Evolutionary conservation across 2,888 invertebrate species (phyloP).

Genomic region (Caenorhabditis angaria): DNA sequence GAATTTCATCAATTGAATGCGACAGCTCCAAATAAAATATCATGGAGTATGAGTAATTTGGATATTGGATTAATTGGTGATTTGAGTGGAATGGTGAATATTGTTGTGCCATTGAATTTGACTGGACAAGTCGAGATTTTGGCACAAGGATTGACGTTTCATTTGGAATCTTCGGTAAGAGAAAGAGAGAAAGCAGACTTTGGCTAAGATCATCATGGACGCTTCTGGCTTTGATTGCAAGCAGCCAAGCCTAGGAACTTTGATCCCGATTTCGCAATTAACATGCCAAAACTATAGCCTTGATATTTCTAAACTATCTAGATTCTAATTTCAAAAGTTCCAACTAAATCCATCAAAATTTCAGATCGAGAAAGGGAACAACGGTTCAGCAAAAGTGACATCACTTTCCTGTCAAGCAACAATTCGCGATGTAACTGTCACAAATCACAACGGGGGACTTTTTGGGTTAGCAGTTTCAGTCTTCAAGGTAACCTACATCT

Average conservation of each 20-base stretch:
- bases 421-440: conserved; percentile 52
- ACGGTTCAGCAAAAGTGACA: conserved; percentile 52
- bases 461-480: conserved; percentile 61
- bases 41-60: conserved; percentile 59
- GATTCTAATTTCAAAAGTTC: neutral
- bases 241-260: too few relatives aligned
- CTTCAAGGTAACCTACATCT: conserved; percentile 49
- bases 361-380: conserved; percentile 49
- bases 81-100: conserved; percentile 56
- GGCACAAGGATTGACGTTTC: conserved; percentile 57
- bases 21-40: conserved; percentile 53
- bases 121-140: conserved; percentile 62
- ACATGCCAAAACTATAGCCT: neutral
- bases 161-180: conserved; percentile 51
- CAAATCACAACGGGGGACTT: conserved; percentile 63
- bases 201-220: too few relatives aligned
- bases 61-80: conserved; percentile 63
- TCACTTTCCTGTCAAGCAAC: conserved; percentile 50
- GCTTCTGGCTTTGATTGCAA: too few relatives aligned
- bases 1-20: conserved; percentile 54
- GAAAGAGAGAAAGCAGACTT: too few relatives aligned
- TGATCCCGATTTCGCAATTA: neutral
- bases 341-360: neutral
- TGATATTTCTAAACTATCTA: too few relatives aligned
- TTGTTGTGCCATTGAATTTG: conserved; percentile 61